Evolutionary conservation across 2,888 invertebrate species (phyloP).

Genomic region (Tribolium freemani): DNA sequence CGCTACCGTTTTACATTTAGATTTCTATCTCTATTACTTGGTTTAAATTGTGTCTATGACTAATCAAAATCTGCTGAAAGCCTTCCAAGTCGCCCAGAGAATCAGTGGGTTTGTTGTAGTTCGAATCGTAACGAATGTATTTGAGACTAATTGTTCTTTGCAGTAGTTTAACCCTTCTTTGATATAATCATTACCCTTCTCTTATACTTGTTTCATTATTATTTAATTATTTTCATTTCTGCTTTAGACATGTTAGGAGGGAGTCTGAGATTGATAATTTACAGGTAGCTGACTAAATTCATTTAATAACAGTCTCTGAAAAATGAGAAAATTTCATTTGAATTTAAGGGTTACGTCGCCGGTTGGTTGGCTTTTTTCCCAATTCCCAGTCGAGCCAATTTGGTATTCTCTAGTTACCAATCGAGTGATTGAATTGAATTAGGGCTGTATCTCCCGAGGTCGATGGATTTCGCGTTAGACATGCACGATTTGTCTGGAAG

Average conservation of each 20-base stretch:
- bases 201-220: constrained; percentile 69
- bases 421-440: constrained; percentile 33
- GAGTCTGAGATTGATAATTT: constrained; percentile 57
- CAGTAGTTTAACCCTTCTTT: constrained; percentile 67
- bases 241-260: constrained; percentile 65
- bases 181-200: constrained; percentile 69
- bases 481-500: constrained; percentile 16
- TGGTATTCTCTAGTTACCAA: constrained; percentile 39
- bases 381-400: constrained; percentile 43
- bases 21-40: constrained; percentile 68
- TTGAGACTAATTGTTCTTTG: constrained; percentile 52
- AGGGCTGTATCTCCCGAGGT: constrained; percentile 26
- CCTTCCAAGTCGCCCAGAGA: constrained; percentile 57
- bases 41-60: constrained; percentile 70
- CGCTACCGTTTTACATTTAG: constrained; percentile 68
- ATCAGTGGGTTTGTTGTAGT: constrained; percentile 19
- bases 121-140: constrained; percentile 37
- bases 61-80: constrained; percentile 69
- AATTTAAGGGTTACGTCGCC: background rate
- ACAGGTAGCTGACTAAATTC: constrained; percentile 49
- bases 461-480: constrained; percentile 14
- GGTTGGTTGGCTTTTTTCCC: constrained; percentile 15
- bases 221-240: constrained; percentile 71
- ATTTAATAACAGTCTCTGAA: constrained; percentile 30
- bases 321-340: constrained; percentile 30